Evolutionary conservation across 2,797 vertebrate species (phyloP), one percentile per base, ranked within the genome.

Genomic region (Xenops minutus): DNA sequence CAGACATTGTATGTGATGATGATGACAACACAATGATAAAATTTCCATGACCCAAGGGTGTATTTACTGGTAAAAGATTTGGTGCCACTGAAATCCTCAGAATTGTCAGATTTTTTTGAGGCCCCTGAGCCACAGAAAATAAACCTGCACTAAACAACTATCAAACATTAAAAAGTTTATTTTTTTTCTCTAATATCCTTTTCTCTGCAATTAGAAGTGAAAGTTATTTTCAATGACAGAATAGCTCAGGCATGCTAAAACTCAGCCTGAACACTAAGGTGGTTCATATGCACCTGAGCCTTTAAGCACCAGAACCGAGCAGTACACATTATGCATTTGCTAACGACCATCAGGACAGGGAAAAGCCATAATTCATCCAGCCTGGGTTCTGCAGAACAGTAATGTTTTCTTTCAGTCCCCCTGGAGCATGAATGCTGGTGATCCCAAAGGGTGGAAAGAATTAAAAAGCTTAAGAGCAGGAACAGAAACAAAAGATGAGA

Each of bases 401-500:
- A 41, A 43, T 34, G 2, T 49, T 75, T 85, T 48, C 27, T 74
- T 67, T 36, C 39, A 56, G 5, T 48, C 4, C 2, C 20, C 21
- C 61, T 63, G 18, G 12, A 69, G 30, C 29, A 19, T 21, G 27
- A 86, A 67, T 44, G 48, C 21, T 68, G 64, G 34, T 49, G 51
- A 82, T 4, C 6, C 19, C 23, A 56, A 52, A 76, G 13, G 3
- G 24, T 51, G 10, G 48, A 46, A 81, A 46, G 15, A 78, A 77
- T 39, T 34, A 4, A 58, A 78, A 87, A 58, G 4, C 27, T 61
- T 32, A 58, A 75, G 13, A 91, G 51, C 12, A 80, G 39, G 8
- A 84, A 49, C 16, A 68, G 30, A 73, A n/a, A 71, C 41, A 22
- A 75, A 75, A 85, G 39, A 86, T 77, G 56, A 77, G 55, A 79